phyloP scores from a whole-genome alignment of 2,888 invertebrate genomes.

The Polydrusus cervinus region DNA sequence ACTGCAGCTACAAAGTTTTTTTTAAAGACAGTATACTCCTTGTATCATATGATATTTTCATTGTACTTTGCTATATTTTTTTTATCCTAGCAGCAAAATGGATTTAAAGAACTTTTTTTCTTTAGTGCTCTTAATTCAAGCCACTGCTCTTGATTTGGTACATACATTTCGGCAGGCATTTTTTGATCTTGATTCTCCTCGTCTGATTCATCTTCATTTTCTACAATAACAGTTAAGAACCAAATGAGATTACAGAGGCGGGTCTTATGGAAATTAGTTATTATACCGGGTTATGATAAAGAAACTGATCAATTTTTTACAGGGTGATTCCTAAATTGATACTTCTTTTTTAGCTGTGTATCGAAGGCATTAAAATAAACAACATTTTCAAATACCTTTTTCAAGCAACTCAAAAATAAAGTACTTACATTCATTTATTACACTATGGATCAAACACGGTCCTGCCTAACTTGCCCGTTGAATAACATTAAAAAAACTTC shows the following conservation, averaged over 20 bases:
- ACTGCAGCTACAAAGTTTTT: background rate
- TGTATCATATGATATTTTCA: background rate
- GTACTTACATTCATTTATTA: too few species aligned
- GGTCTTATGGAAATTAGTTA: too few species aligned
- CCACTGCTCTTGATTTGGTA: constrained; percentile 93
- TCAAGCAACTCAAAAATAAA: too few species aligned
- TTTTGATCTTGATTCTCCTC: constrained; percentile 67
- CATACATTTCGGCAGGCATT: constrained; percentile 95
- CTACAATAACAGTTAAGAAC: constrained; percentile 41
- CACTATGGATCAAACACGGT: too few species aligned
- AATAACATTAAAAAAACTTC: too few species aligned
- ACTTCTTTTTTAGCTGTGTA: too few species aligned
- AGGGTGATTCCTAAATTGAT: too few species aligned
- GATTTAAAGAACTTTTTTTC: constrained; percentile 57
- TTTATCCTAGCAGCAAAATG: constrained; percentile 43
- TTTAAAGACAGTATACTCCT: background rate
- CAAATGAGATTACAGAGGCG: background rate
- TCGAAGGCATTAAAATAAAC: too few species aligned
- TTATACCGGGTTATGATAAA: too few species aligned
- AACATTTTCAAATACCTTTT: too few species aligned
- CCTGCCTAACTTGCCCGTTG: too few species aligned
- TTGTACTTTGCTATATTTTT: background rate
- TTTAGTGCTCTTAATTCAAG: constrained; percentile 80
- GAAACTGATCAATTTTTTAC: too few species aligned
- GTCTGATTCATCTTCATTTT: constrained; percentile 49